phyloP scores from a whole-genome alignment of 2,888 invertebrate species.

The Oithona nana region DNA sequence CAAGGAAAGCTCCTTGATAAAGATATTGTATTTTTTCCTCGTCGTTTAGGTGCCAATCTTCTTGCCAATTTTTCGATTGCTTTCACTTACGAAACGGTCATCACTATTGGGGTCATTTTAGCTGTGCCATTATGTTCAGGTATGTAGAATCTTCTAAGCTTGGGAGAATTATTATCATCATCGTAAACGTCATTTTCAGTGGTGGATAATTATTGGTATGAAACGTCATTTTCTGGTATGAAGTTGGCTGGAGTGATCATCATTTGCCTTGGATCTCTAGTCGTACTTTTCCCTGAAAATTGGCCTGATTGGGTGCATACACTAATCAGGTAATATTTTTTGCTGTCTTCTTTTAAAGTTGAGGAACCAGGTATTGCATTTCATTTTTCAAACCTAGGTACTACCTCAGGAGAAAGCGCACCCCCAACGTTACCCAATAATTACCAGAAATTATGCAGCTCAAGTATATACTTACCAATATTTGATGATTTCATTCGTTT shows the following conservation, averaged over 20 bases:
- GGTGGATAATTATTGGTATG: constrained; percentile 63
- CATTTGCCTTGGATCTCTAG: constrained; percentile 71
- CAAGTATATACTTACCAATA: too few relatives aligned
- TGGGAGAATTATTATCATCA: too few relatives aligned
- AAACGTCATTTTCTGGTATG: constrained; percentile 76
- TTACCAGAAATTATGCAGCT: constrained; percentile 21
- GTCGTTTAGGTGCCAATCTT: constrained; percentile 62
- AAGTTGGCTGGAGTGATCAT: constrained; percentile 81
- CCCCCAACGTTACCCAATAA: constrained; percentile 19
- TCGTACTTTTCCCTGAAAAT: constrained; percentile 86
- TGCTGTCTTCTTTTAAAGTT: not conserved
- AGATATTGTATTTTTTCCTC: constrained; percentile 13
- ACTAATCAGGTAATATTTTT: constrained; percentile 46
- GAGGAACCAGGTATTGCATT: not conserved
- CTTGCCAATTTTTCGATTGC: constrained; percentile 83
- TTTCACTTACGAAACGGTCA: constrained; percentile 80
- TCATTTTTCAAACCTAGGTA: too few relatives aligned
- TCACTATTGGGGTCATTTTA: constrained; percentile 77
- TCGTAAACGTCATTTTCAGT: too few relatives aligned
- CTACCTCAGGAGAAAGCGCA: constrained; percentile 19
- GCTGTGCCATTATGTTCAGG: constrained; percentile 87
- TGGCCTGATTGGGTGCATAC: constrained; percentile 89
- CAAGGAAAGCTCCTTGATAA: too few relatives aligned
- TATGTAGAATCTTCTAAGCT: constrained; percentile 29
- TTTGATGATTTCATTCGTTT: constrained; percentile 17